Base-by-base conservation (phyloP, 2,113 vertebrate species). In the Gambusia affinis region DNA sequence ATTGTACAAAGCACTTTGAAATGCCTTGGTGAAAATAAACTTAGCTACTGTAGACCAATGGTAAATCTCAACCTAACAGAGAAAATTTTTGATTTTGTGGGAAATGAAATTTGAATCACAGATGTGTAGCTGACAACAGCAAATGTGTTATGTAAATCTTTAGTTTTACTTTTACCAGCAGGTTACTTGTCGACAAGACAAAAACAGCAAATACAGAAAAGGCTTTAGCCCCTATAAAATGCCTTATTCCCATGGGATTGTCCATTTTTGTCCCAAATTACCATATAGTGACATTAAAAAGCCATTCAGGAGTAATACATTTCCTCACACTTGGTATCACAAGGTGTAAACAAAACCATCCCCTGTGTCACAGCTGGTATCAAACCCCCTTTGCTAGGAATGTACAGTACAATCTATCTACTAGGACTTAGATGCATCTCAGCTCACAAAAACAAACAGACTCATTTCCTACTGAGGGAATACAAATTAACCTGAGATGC, bases 401-500 rank as follows among this genome's bases (percentile, higher is more conserved):
- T 42, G 12, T 64, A 83, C 84, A 84, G 82, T 83, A 84, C 72
- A 64, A 64, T 69, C 47, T 60, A 68, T 79, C 64, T 80, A 73
- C 73, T 82, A 74, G 75, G 81, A 82, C 83, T 76, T 60, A 78
- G 73, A 85, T 47, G 75, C 85, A 82, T 82, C 85, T 81, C 85
- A 51, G 76, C 82, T 85, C 81, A 83, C 78, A 76, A 78, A 84
- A 91, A 89, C 79, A 90, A 88, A 93, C 82, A 84, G 82, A 89
- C 82, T 91, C 91, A 89, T 90, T 88, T 91, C 87, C 89, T 87
- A 89, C 83, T 65, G 71, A 72, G 91, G 92, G 93, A 93, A 93
- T 91, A 91, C 90, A 93, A 94, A 94, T 94, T 94, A 95, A 94
- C 94, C 93, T 92, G 90, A 92, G 91, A 90, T 92, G 92, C 89